Evolutionary conservation across 2,888 invertebrate genomes (phyloP).

Genomic region (Standfussiana lucernea): DNA sequence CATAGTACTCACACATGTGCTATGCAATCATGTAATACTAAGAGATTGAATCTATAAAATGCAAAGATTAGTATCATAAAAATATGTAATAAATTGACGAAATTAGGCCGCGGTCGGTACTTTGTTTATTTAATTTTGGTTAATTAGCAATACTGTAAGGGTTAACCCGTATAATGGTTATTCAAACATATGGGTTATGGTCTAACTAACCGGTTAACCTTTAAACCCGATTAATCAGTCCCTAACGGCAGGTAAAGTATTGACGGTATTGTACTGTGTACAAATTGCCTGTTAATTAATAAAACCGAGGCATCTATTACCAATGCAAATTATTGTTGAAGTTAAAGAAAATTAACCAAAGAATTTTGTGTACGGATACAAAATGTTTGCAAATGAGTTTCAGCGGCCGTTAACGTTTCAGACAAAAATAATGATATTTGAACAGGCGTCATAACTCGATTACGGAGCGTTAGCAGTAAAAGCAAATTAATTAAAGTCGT

Average conservation of each 20-base stretch:
- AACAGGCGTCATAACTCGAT: slow-evolving; percentile 30
- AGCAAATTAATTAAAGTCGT: slow-evolving; percentile 24
- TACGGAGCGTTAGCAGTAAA: neutral
- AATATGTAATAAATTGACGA: neutral
- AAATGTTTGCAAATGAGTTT: slow-evolving; percentile 15
- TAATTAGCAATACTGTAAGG: neutral
- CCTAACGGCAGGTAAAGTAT: neutral
- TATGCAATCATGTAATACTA: too few relatives aligned
- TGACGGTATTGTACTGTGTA: neutral
- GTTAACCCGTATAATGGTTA: neutral
- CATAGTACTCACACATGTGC: too few relatives aligned
- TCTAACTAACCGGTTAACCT: neutral
- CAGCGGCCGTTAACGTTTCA: neutral
- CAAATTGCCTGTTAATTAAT: slow-evolving; percentile 1
- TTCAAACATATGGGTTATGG: neutral
- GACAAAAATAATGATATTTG: slow-evolving; percentile 19
- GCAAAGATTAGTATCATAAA: too few relatives aligned
- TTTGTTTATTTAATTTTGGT: neutral
- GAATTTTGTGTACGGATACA: neutral
- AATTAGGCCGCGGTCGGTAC: neutral
- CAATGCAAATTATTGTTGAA: slow-evolving; percentile 2
- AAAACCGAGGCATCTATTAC: neutral
- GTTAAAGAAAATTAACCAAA: neutral
- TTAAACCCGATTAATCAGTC: neutral
- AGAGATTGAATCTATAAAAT: too few relatives aligned